Evolutionary conservation across 2,797 vertebrate species (phyloP), one percentile per base, ranked within the genome.

Genomic region (Pyrrhura leucotis): DNA sequence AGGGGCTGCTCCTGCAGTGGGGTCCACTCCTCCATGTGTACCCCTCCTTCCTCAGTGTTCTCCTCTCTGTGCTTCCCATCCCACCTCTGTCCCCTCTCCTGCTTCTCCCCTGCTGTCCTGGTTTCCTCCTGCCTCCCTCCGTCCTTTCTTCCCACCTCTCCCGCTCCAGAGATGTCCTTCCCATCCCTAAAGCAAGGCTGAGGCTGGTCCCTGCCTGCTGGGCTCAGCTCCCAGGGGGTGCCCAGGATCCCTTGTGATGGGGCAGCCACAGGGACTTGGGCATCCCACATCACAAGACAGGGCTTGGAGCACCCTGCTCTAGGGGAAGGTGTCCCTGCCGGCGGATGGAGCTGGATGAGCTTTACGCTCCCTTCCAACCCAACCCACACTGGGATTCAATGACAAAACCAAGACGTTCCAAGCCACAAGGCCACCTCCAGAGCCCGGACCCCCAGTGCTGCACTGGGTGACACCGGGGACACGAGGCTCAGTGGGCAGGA

Each of bases 401-500:
- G 22, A 29, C 7, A 29, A 56, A 82, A 47, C 35, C 19, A 11
- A 29, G 19, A 40, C 0, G 0, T 6, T 19, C 8, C 63, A 85
- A 85, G 47, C 5, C 44, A 45, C 23, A 25, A 14, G 26, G 58
- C 17, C 62, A 26, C 5, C 14, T 42, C 77, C 31, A 29, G 63
- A 29, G 29, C 45, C 22, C 50, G 37, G 67, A 15, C 19, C 48
- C 2, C 0, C 40, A 2, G 19, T 13, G 42, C 68, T 61, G 66
- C 42, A 48, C 26, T 37, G 37, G 2, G 37, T 48, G n/a, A 80
- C 56, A 16, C 0, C 2, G 0, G 37, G 56, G 31, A 74, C 56
- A 16, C 0, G 2, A 54, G 23, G 74, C 58, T 92, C 0, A 0
- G 12, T 10, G 53, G 71, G 26, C 56, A 44, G 0, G 14, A 45